phyloP scores from a whole-genome alignment of 37 sponge, comb jelly and placozoan genomes.

The Cladorhizidae sp. region DNA sequence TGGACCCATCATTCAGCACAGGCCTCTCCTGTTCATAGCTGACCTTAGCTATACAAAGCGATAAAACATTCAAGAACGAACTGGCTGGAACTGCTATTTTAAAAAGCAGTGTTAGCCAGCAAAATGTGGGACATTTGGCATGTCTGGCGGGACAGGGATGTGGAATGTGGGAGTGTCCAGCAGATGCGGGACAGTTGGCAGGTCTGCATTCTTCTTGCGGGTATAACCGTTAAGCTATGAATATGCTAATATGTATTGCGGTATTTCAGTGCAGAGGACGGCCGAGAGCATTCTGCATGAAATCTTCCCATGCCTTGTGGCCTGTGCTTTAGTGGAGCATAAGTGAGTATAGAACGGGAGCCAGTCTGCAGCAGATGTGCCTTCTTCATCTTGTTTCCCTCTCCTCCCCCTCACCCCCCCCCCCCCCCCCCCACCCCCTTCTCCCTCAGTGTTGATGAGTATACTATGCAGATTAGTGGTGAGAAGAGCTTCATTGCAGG shows the following conservation, averaged over 20 bases:
- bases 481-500: slow-evolving; percentile 63
- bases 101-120: too few relatives aligned
- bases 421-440: neutral
- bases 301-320: slow-evolving; percentile 53
- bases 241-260: neutral
- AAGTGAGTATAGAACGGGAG: slow-evolving; percentile 6
- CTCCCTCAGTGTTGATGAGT: slow-evolving; percentile 28
- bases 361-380: neutral
- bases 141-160: too few relatives aligned
- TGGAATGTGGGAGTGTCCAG: too few relatives aligned
- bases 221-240: neutral
- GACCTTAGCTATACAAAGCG: too few relatives aligned
- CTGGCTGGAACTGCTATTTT: too few relatives aligned
- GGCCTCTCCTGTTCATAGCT: too few relatives aligned
- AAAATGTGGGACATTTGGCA: too few relatives aligned
- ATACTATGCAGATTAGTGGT: slow-evolving; percentile 59
- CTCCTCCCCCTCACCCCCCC: neutral
- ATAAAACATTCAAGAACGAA: too few relatives aligned
- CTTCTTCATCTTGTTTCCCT: neutral
- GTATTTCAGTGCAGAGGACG: slow-evolving; percentile 14
- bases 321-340: slow-evolving; percentile 39
- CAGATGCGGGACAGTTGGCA: too few relatives aligned
- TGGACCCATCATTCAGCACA: too few relatives aligned
- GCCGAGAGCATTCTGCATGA: slow-evolving; percentile 36
- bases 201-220: too few relatives aligned